Conservation (phyloP, 2,113 vertebrate species). For the Alethe castanea region DNA sequence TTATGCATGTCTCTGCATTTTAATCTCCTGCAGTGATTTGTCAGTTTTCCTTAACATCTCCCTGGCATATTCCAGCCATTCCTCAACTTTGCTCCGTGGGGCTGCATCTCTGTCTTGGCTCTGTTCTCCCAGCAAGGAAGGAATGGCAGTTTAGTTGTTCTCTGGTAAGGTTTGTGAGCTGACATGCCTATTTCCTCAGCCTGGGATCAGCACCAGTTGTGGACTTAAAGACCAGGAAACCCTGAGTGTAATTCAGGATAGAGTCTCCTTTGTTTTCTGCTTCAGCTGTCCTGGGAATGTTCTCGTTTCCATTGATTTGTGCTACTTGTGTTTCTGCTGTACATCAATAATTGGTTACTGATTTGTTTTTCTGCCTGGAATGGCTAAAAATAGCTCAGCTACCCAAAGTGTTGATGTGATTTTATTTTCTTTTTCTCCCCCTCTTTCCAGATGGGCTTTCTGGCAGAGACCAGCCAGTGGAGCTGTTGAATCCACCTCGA, state of each 20-base stretch:
- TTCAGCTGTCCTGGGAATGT: neutral
- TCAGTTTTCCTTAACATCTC: slow-evolving; percentile 14
- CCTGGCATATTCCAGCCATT: neutral
- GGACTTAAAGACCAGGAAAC: neutral
- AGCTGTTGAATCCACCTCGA: slow-evolving; percentile 77
- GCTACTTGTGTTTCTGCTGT: neutral
- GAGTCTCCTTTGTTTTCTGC: neutral
- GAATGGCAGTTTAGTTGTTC: neutral
- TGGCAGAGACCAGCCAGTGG: slow-evolving; percentile 82
- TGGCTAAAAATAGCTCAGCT: slow-evolving; percentile 22
- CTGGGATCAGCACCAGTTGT: neutral
- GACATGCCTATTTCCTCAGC: neutral
- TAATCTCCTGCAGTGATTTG: slow-evolving; percentile 51
- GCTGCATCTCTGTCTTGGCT: neutral
- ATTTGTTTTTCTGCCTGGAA: neutral
- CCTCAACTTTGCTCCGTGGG: neutral
- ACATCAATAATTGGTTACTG: neutral
- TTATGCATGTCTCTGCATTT: slow-evolving; percentile 41
- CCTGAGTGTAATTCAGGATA: accelerated
- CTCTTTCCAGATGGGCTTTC: slow-evolving; percentile 78
- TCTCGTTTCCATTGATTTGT: neutral
- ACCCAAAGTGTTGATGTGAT: slow-evolving; percentile 10
- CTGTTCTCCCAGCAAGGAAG: neutral
- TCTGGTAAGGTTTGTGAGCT: neutral
- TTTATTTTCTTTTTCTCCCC: neutral